Evolutionary conservation across 2,797 vertebrate genomes (phyloP).

Genomic region (Cheirogaleus major): DNA sequence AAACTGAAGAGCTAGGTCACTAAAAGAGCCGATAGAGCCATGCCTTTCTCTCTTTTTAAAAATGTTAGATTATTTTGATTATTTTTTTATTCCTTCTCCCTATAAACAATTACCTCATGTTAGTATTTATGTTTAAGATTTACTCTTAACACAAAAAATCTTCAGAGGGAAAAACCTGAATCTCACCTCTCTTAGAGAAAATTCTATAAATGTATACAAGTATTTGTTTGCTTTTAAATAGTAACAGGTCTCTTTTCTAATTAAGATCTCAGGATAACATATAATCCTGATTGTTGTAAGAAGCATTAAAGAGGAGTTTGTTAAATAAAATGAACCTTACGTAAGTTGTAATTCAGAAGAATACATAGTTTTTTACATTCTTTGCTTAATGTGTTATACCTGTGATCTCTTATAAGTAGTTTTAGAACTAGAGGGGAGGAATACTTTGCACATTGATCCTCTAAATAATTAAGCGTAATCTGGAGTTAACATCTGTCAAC

Average conservation of each 20-base stretch:
- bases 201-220: not conserved
- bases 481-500: not conserved
- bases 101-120: not conserved
- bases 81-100: not conserved
- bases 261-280: not conserved
- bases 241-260: not conserved
- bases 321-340: conserved; percentile 19
- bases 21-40: not conserved
- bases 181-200: not conserved
- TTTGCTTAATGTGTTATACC: not conserved
- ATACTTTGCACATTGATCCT: not conserved
- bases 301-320: not conserved
- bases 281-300: not conserved
- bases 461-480: not conserved
- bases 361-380: not conserved
- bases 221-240: not conserved
- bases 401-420: not conserved
- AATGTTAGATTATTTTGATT: not conserved
- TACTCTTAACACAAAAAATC: conserved; percentile 8
- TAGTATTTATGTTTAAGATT: conserved; percentile 30
- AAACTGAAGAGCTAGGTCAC: not conserved
- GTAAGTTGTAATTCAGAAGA: not conserved
- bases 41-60: not conserved
- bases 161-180: not conserved
- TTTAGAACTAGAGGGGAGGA: not conserved